These are phyloP conservation scores for Apodemia duryi DNA, from an alignment of 2,888 invertebrate species.

Conservation along the genomic window DNA sequence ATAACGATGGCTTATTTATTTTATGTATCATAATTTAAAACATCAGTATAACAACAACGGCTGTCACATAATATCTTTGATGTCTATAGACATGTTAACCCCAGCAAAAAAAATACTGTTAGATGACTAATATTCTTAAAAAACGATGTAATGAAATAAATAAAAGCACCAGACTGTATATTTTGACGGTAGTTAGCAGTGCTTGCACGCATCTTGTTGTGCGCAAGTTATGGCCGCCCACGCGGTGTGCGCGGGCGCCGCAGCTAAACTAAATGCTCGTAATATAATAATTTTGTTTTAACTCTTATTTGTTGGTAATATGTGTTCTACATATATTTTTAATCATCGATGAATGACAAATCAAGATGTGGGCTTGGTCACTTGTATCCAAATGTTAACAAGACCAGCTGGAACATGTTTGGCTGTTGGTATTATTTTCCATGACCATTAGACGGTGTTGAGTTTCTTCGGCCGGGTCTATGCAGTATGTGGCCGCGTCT, in stretches of 20 bases:
- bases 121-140: not conserved
- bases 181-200: slow-evolving; percentile 64
- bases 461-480: too few relatives aligned
- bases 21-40: too few relatives aligned
- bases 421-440: too few relatives aligned
- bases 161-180: slow-evolving; percentile 43
- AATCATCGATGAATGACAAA: too few relatives aligned
- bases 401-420: too few relatives aligned
- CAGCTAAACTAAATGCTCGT: slow-evolving; percentile 34
- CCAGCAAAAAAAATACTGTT: not conserved
- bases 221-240: slow-evolving; percentile 66
- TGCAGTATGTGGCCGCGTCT: too few relatives aligned
- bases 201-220: slow-evolving; percentile 69
- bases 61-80: too few relatives aligned
- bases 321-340: not conserved
- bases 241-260: slow-evolving; percentile 41
- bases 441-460: too few relatives aligned
- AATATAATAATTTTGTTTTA: slow-evolving; percentile 33
- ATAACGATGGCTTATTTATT: too few relatives aligned
- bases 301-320: not conserved
- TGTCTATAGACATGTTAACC: not conserved
- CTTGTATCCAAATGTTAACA: too few relatives aligned
- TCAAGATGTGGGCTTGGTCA: too few relatives aligned
- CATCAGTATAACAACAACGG: too few relatives aligned
- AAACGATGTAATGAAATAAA: not conserved